Evolutionary conservation across 2,888 invertebrate genomes (phyloP).

Genomic region (Chydorus sphaericus): DNA sequence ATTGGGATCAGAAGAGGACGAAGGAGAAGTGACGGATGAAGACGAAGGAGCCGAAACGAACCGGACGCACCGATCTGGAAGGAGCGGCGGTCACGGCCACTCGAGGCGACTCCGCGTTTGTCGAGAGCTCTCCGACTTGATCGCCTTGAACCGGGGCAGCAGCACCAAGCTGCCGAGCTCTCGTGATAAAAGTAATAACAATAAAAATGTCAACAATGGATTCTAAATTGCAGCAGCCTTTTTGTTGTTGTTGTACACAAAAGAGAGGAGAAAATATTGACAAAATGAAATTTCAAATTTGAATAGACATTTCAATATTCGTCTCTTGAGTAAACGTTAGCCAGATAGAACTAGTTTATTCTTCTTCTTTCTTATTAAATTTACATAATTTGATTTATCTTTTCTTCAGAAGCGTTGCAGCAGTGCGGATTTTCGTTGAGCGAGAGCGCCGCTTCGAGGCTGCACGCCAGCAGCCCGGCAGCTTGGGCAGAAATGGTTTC

Average conservation of each 20-base stretch:
- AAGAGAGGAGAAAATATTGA: too few species aligned
- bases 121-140: conserved; percentile 34
- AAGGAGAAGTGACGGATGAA: conserved; percentile 38
- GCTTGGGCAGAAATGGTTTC: conserved; percentile 31
- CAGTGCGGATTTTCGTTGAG: conserved; percentile 22
- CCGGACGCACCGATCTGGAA: conserved; percentile 18
- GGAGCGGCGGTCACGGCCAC: conserved; percentile 10
- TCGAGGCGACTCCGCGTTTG: conserved; percentile 25
- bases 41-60: conserved; percentile 32
- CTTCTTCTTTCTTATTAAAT: too few species aligned
- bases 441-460: conserved; percentile 27
- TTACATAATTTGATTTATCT: too few species aligned
- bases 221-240: too few species aligned
- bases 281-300: too few species aligned
- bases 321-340: too few species aligned
- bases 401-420: not conserved
- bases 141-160: conserved; percentile 28
- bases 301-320: too few species aligned
- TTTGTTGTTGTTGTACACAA: too few species aligned
- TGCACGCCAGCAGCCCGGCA: conserved; percentile 27
- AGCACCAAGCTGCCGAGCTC: conserved; percentile 20
- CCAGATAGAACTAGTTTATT: too few species aligned
- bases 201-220: not conserved
- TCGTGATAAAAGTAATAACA: conserved; percentile 20
- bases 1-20: conserved; percentile 26